Conservation (phyloP, 2,888 invertebrate species). For the Ashinkailepas kermadecensis region DNA sequence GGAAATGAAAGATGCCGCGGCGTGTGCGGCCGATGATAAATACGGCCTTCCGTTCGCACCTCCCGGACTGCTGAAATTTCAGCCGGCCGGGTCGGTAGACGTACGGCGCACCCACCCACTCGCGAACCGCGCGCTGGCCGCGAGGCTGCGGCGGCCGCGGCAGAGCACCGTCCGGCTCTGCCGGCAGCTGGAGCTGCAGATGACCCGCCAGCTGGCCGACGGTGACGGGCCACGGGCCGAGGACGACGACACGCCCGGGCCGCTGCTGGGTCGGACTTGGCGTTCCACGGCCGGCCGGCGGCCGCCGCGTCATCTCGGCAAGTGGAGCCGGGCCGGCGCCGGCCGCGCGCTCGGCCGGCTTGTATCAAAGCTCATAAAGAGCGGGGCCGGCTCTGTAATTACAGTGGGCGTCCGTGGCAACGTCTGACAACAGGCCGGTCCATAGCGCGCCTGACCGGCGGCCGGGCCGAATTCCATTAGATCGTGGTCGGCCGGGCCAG, state of each 20-base stretch:
- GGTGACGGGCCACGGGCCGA: background rate
- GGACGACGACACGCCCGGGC: background rate
- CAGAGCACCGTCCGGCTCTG: background rate
- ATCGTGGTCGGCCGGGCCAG: slow-evolving; percentile 2
- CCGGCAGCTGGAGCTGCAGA: background rate
- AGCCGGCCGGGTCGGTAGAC: too few relatives aligned
- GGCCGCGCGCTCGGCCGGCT: background rate
- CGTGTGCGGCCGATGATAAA: background rate
- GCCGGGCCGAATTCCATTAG: slow-evolving; percentile 9
- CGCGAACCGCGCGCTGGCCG: background rate
- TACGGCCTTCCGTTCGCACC: background rate
- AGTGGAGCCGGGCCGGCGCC: background rate
- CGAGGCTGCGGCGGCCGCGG: background rate
- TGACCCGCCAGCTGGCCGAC: too few relatives aligned
- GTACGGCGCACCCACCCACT: too few relatives aligned
- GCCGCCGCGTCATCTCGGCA: background rate
- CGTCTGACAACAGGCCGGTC: background rate
- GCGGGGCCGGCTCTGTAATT: background rate
- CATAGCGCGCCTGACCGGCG: slow-evolving; percentile 7
- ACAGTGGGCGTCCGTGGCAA: background rate
- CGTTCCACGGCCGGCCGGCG: background rate
- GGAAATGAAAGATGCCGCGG: background rate
- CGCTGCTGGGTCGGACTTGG: background rate
- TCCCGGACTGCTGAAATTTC: too few relatives aligned
- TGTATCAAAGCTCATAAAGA: slow-evolving; percentile 18